phyloP scores from a whole-genome alignment of 2,888 invertebrate genomes.

The Polymixis flavicincta region DNA sequence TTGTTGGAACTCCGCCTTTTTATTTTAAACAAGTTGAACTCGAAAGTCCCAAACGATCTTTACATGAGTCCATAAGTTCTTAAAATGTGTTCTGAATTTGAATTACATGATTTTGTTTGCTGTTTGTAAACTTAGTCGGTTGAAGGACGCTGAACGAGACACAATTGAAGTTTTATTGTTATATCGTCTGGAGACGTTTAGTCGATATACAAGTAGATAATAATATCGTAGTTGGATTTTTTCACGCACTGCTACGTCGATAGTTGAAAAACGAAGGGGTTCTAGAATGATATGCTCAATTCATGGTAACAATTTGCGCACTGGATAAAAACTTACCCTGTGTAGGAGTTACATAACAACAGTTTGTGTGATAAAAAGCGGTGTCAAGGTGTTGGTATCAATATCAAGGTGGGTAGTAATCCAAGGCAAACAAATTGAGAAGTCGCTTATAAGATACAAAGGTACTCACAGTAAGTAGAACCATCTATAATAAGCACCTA shows the following conservation, averaged over 20 bases:
- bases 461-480: not conserved
- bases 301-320: too few species aligned
- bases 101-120: constrained; percentile 17
- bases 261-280: too few species aligned
- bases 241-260: too few species aligned
- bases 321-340: too few species aligned
- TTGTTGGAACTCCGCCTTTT: constrained; percentile 40
- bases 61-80: constrained; percentile 24
- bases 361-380: constrained; percentile 13
- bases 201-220: too few species aligned
- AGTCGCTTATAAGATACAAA: not conserved
- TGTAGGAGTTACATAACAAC: not conserved
- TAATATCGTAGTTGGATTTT: too few species aligned
- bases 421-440: constrained; percentile 4
- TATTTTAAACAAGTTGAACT: constrained; percentile 59
- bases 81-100: constrained; percentile 28
- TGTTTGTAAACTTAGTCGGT: constrained; percentile 1
- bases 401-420: not conserved
- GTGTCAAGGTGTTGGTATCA: not conserved
- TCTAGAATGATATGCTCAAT: too few species aligned
- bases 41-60: constrained; percentile 29
- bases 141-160: not conserved
- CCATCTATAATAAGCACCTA: not conserved
- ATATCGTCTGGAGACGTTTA: not conserved
- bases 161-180: not conserved